Evolutionary conservation across 2,888 invertebrate species (phyloP).

Genomic region (Halictus ligatus): DNA sequence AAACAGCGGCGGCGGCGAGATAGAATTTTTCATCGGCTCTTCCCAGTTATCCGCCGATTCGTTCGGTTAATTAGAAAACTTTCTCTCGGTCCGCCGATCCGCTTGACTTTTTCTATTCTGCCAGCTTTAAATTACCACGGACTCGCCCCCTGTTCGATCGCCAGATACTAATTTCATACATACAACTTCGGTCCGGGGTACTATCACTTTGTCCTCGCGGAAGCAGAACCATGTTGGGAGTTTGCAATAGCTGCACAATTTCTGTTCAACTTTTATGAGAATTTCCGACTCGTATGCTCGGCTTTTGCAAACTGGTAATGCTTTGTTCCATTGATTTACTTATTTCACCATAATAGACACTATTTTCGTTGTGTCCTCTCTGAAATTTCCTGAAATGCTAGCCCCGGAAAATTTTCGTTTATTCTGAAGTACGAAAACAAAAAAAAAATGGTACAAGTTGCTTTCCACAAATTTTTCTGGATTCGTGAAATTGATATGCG

Average conservation of each 20-base stretch:
- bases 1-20: conserved; percentile 20
- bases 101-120: conserved; percentile 38
- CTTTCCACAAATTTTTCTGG: no score
- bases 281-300: not conserved
- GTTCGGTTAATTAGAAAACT: conserved; percentile 71
- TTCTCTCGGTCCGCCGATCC: conserved; percentile 37
- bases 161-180: conserved; percentile 2
- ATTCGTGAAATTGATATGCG: no score
- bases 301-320: no score
- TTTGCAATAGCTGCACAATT: not conserved
- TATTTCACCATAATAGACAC: not conserved
- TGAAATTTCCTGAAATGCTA: no score
- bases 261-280: not conserved
- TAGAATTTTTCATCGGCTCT: conserved; percentile 65
- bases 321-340: no score
- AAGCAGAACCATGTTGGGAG: not conserved
- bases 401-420: no score
- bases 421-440: no score
- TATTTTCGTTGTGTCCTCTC: not conserved
- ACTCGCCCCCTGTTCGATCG: conserved; percentile 12
- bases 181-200: not conserved
- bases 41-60: conserved; percentile 40
- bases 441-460: no score
- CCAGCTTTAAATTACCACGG: conserved; percentile 62
- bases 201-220: not conserved